Percentiles rank a stretch among this genome's conserved stretches.
Evolutionary conservation across 2,888 invertebrate species (phyloP).

Genomic region (Coronaproctus castanopsis): DNA sequence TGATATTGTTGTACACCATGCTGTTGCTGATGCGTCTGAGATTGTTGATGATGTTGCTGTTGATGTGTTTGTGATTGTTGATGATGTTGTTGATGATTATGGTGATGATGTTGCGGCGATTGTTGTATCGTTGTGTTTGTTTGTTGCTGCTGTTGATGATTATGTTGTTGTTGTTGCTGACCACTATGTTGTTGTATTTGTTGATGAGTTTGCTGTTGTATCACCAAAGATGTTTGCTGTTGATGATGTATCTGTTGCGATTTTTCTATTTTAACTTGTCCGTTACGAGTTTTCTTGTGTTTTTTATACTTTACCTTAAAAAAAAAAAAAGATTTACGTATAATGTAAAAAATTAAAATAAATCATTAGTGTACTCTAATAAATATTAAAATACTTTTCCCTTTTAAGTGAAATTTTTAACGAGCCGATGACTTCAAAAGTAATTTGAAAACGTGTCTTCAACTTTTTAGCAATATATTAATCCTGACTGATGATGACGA

Average conservation of each 20-base stretch:
- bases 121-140: conserved; percentile 15
- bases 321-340: conserved; percentile 2
- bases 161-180: conserved; percentile 6
- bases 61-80: conserved; percentile 7
- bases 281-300: conserved; percentile 60
- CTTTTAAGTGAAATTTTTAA: too few relatives aligned
- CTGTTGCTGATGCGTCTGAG: conserved; percentile 1
- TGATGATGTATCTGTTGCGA: conserved; percentile 17
- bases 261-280: conserved; percentile 27
- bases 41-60: background rate
- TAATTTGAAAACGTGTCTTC: too few relatives aligned
- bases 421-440: too few relatives aligned
- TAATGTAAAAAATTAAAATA: background rate
- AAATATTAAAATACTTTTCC: too few relatives aligned
- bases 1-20: background rate
- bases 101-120: conserved; percentile 1
- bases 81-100: conserved; percentile 2
- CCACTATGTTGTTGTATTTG: conserved; percentile 1
- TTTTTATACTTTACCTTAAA: conserved; percentile 83
- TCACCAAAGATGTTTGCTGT: too few relatives aligned
- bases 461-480: too few relatives aligned
- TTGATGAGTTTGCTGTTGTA: conserved; percentile 7
- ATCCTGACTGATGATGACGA: too few relatives aligned
- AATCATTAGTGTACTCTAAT: background rate
- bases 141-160: conserved; percentile 5